Base-by-base conservation (phyloP, 2,888 invertebrate genomes). In the Eupithecia pulchellata region DNA sequence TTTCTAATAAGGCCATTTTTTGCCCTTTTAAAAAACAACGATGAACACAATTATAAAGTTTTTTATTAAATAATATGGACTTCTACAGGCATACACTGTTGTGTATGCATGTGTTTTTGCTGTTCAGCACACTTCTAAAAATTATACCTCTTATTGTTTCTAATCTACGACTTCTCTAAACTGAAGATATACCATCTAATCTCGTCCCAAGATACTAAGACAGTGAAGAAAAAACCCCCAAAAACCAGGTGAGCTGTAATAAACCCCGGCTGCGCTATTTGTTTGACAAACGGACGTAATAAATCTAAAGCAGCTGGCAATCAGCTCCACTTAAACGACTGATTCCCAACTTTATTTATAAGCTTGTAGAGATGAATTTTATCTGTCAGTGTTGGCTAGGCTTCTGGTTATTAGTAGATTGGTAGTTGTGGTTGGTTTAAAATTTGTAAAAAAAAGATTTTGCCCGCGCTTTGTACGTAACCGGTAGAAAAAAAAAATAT, bases 261-360 rank as follows among this genome's bases (percentile, higher is more conserved):
- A 52, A 52, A 52, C 25, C 25, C 11, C 11, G 4, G 1, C 20
- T 11, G 4, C 52, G 52, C 25, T 52, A 52, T 52, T 52, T 13
- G 20, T 2, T 52, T 52, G 52, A 52, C 52, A 52, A 52, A 52
- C 52, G 52, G 52, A 25, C 25, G 52, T 52, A 52, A 52, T 52
- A 52, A 52, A 52, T 25, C 25, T 25, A 25, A 25, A 52, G 52
- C 25, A 25, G 47, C 52, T 25, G 52, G 52, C 52, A 52, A 25
- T 52, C 52, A 25, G 4, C 11, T 25, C 9, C 52, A 25, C 25
- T 13, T 52, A 13, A 52, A 52, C 20, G 13, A 47, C 20, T 47
- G n/a, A 47, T 47, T 25, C 25, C 9, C 13, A 25, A 52, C 52
- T 52, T 4, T 25, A 52, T 52, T 4, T 52, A 4, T 13, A 52